These are phyloP conservation scores for Danionella cerebrum DNA, from an alignment of 2,113 vertebrate species.

Conservation along the genomic window DNA sequence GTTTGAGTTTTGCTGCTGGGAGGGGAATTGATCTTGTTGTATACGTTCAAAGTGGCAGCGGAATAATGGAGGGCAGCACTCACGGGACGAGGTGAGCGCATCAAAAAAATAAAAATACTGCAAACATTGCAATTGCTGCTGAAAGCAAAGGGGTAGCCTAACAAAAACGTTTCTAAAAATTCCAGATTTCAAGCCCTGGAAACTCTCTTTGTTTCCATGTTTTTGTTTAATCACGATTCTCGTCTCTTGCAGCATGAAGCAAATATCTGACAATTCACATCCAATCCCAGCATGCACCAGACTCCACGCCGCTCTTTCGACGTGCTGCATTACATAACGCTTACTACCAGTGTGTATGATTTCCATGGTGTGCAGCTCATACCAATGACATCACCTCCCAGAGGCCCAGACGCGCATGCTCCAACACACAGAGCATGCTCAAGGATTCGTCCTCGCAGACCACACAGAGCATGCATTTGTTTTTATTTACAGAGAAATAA, in stretches of 20 bases:
- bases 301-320: constrained; percentile 33
- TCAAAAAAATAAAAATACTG: too few relatives aligned
- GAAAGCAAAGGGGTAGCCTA: too few relatives aligned
- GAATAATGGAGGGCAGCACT: too few relatives aligned
- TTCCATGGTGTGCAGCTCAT: constrained; percentile 50
- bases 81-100: too few relatives aligned
- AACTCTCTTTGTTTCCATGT: neutral
- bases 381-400: constrained; percentile 66
- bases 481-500: too few relatives aligned
- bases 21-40: too few relatives aligned
- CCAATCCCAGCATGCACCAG: neutral
- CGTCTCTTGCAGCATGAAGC: neutral
- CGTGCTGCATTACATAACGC: constrained; percentile 58
- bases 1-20: too few relatives aligned
- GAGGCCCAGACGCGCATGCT: constrained; percentile 31
- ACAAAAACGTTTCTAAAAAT: too few relatives aligned
- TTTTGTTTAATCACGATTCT: neutral
- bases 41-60: too few relatives aligned
- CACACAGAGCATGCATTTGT: too few relatives aligned
- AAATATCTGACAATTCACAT: neutral
- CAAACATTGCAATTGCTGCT: too few relatives aligned
- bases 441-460: constrained; percentile 34
- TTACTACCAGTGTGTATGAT: constrained; percentile 55
- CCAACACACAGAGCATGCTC: constrained; percentile 40
- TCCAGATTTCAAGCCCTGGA: too few relatives aligned